Percentiles rank a stretch among this genome's conserved stretches.
These are phyloP conservation scores for Edolisoma coerulescens DNA, from an alignment of 2,113 vertebrate species.

Conservation along the genomic window DNA sequence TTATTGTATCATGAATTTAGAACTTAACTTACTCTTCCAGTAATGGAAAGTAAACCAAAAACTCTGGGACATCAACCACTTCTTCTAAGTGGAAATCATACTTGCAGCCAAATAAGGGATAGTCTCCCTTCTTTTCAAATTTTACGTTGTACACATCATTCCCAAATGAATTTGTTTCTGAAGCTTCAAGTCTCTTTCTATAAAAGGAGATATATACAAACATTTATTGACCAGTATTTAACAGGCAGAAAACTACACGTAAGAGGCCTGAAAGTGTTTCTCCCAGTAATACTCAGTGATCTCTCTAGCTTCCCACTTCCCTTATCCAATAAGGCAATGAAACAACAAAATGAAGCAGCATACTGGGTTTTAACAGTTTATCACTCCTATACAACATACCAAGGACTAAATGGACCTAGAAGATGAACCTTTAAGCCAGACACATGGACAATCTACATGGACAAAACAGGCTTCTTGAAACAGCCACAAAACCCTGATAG, in stretches of 20 bases:
- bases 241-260: neutral
- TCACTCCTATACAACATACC: neutral
- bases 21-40: conserved; percentile 84
- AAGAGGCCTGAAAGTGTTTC: neutral
- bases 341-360: neutral
- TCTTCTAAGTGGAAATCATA: conserved; percentile 95
- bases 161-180: conserved; percentile 88
- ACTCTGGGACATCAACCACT: conserved; percentile 94
- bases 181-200: conserved; percentile 89
- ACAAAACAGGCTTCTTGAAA: neutral
- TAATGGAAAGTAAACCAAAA: conserved; percentile 95
- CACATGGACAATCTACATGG: neutral
- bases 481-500: neutral
- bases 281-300: neutral
- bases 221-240: neutral
- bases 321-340: neutral
- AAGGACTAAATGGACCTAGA: neutral
- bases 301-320: neutral
- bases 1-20: neutral
- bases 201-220: conserved; percentile 7
- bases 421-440: neutral
- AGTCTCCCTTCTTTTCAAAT: conserved; percentile 88
- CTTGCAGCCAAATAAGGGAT: conserved; percentile 93
- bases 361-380: neutral
- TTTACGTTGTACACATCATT: conserved; percentile 90